Conservation (phyloP, 2,888 invertebrate genomes). For the Ditylenchus weischeri region DNA sequence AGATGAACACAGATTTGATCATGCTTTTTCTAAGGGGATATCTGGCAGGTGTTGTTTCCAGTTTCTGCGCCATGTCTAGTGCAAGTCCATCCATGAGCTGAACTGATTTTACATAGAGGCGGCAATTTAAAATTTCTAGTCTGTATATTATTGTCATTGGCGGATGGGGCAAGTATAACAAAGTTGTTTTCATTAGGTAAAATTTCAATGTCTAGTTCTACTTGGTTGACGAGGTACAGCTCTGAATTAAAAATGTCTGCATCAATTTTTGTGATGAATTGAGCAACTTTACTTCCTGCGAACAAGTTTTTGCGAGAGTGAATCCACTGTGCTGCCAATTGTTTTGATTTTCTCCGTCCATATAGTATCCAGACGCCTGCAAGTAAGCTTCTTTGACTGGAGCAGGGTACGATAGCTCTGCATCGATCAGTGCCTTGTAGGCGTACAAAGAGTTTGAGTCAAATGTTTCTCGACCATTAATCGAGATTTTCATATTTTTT, state of each 20-base stretch:
- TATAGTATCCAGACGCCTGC: conserved; percentile 19
- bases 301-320: neutral
- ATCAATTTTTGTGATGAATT: conserved; percentile 13
- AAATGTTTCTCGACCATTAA: conserved; percentile 15
- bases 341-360: conserved; percentile 11
- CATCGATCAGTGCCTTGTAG: conserved; percentile 12
- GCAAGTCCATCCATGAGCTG: conserved; percentile 17
- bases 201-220: too few relatives aligned
- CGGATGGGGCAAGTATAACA: too few relatives aligned
- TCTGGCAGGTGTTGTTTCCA: conserved; percentile 12
- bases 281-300: conserved; percentile 1
- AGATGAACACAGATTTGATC: conserved; percentile 20
- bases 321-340: too few relatives aligned
- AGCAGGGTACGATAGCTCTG: conserved; percentile 13
- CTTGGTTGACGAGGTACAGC: too few relatives aligned
- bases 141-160: neutral
- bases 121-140: neutral
- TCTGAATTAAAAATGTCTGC: too few relatives aligned
- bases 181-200: too few relatives aligned
- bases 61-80: conserved; percentile 9
- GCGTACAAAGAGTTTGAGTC: conserved; percentile 18
- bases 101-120: neutral
- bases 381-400: conserved; percentile 16
- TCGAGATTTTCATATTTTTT: conserved; percentile 18
- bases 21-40: conserved; percentile 18